These are phyloP conservation scores for Macrophya annulata DNA, from an alignment of 2,888 invertebrate genomes.

Conservation along the genomic window DNA sequence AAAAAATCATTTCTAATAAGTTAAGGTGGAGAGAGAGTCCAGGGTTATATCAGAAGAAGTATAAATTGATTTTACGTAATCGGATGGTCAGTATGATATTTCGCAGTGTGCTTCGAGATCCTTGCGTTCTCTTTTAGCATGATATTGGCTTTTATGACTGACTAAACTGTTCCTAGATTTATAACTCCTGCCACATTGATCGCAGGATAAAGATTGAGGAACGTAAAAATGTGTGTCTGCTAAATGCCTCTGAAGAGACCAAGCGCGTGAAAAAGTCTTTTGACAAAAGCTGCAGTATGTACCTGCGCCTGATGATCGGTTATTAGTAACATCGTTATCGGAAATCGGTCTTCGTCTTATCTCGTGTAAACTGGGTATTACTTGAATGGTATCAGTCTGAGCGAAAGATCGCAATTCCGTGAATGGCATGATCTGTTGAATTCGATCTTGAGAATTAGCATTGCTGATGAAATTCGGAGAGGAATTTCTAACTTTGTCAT, in stretches of 20 bases:
- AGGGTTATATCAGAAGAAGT: neutral
- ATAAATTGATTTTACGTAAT: neutral
- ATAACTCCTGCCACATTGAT: slow-evolving; percentile 80
- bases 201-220: slow-evolving; percentile 79
- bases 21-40: neutral
- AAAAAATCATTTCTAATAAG: no score
- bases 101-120: slow-evolving; percentile 70
- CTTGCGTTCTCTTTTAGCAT: slow-evolving; percentile 75
- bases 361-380: slow-evolving; percentile 37
- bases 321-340: slow-evolving; percentile 14
- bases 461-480: neutral
- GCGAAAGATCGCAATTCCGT: slow-evolving; percentile 63
- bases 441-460: neutral
- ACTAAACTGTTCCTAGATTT: slow-evolving; percentile 80
- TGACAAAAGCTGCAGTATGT: slow-evolving; percentile 79
- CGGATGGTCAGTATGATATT: slow-evolving; percentile 66
- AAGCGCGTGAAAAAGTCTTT: slow-evolving; percentile 80
- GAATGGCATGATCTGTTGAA: slow-evolving; percentile 45
- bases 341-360: slow-evolving; percentile 6
- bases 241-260: slow-evolving; percentile 81
- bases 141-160: slow-evolving; percentile 81
- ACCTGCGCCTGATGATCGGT: slow-evolving; percentile 63
- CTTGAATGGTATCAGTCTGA: slow-evolving; percentile 60
- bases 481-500: neutral
- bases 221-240: slow-evolving; percentile 80